Evolutionary conservation across 2,797 vertebrate species (phyloP), one percentile per base, ranked within the genome.

Genomic region (Chrysocyon brachyurus): DNA sequence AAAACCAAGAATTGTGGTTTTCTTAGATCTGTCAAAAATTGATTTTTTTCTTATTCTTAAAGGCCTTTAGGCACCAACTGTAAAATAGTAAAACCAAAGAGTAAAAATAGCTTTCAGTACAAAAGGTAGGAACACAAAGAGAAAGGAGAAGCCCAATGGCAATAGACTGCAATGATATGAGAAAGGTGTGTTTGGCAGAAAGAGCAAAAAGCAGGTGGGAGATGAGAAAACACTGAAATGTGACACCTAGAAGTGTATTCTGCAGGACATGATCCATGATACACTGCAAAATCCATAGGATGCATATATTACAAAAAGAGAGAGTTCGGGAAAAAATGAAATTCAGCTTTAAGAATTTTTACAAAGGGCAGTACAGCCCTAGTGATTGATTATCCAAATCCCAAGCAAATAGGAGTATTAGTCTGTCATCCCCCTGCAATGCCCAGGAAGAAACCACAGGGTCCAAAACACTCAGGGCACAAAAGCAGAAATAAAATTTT

Each of bases 21-120:
- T 68, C 59, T 85, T 89, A 63, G 66, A 82, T 73, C 52, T 84
- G 33, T 88, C 84, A 92, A 85, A 95, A 84, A 73, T 5, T 52
- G 46, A 54, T 90, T 63, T 28, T n/a, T 75, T 91, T n/a, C 19
- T 78, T 64, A 66, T 70, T 89, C 49, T 73, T 89, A 72, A 90
- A 94, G 54, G n/a, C 15, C 19, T 94, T 92, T 78, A 28, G 28
- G 54, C 28, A 78, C 40, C 75, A 87, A 83, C 1, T 49, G 3
- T 78, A 63, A 12, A 66, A 83, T 16, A 77, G 7, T 36, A 94
- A 95, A 97, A 87, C 36, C 49, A 83, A 87, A 81, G 22, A 59
- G 1, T 82, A 40, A 82, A 91, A 94, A 64, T 12, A 59, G 11
- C 3, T 75, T 73, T 91, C 36, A 84, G 8, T 54, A 5, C 3